A percentile compares a stretch with the other conserved stretches of the same genome.
These are phyloP conservation scores for Argyresthia goedartella DNA, from an alignment of 2,888 invertebrate genomes.

Conservation along the genomic window DNA sequence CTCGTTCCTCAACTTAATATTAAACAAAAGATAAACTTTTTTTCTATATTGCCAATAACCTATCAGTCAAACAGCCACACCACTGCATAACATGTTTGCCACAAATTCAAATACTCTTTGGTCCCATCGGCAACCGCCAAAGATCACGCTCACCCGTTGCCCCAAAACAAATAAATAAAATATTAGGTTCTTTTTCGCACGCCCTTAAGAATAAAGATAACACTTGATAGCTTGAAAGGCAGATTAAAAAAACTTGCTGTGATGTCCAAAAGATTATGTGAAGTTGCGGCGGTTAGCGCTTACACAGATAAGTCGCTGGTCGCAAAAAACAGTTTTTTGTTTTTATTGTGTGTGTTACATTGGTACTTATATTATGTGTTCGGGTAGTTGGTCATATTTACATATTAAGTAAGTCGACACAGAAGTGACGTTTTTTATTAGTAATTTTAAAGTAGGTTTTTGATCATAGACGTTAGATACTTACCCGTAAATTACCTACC, in stretches of 20 bases:
- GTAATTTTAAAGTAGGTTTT: too few species aligned
- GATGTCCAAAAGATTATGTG: background rate
- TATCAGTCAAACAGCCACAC: conserved; percentile 25
- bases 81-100: conserved; percentile 12
- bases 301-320: too few species aligned
- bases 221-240: conserved; percentile 20
- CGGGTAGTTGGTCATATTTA: too few species aligned
- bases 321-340: background rate
- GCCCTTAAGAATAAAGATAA: conserved; percentile 46
- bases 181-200: conserved; percentile 37
- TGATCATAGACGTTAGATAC: too few species aligned
- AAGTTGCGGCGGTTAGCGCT: conserved; percentile 4
- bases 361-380: too few species aligned
- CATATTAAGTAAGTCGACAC: too few species aligned
- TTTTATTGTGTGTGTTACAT: too few species aligned
- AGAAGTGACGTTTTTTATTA: too few species aligned
- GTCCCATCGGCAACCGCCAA: conserved; percentile 48
- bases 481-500: too few species aligned
- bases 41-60: background rate
- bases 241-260: conserved; percentile 10
- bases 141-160: conserved; percentile 25
- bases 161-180: background rate
- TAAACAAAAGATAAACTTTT: background rate
- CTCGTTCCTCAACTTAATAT: background rate
- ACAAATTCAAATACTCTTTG: conserved; percentile 16